These are phyloP conservation scores for Drosophila kambysellisi DNA, from an alignment of 2,888 invertebrate species.

Conservation along the genomic window DNA sequence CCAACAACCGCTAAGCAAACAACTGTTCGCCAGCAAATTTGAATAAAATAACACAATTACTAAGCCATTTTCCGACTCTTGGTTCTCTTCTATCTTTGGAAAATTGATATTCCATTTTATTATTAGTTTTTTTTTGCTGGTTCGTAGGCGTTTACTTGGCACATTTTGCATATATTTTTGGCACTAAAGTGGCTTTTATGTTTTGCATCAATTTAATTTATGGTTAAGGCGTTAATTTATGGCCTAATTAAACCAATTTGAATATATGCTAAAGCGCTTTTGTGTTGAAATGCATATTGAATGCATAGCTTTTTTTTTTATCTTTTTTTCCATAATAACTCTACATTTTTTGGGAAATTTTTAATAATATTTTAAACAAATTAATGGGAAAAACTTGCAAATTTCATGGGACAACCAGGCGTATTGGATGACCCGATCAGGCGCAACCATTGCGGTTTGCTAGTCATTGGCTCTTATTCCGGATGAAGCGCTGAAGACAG, in stretches of 20 bases:
- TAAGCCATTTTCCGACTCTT: constrained; percentile 45
- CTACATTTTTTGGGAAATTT: background rate
- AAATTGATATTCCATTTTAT: constrained; percentile 24
- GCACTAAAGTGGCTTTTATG: constrained; percentile 64
- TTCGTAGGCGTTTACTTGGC: constrained; percentile 56
- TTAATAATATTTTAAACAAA: background rate
- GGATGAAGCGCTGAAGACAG: background rate
- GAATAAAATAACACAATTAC: constrained; percentile 70
- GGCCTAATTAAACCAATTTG: constrained; percentile 76
- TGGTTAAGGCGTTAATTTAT: constrained; percentile 76
- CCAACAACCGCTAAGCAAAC: constrained; percentile 52
- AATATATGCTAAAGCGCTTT: constrained; percentile 44
- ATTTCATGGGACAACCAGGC: background rate
- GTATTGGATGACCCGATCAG: no score
- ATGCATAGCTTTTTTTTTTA: background rate
- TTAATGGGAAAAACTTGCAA: background rate
- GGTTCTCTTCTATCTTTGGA: constrained; percentile 25
- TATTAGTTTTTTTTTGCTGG: constrained; percentile 1
- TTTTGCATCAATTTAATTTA: constrained; percentile 72
- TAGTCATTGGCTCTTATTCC: background rate
- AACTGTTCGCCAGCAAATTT: constrained; percentile 46
- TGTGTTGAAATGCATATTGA: constrained; percentile 55
- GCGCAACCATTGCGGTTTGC: background rate
- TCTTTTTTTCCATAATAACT: background rate
- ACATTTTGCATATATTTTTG: constrained; percentile 73